Evolutionary conservation across 2,888 invertebrate genomes (phyloP).

Genomic region (Thymelicus lineola): DNA sequence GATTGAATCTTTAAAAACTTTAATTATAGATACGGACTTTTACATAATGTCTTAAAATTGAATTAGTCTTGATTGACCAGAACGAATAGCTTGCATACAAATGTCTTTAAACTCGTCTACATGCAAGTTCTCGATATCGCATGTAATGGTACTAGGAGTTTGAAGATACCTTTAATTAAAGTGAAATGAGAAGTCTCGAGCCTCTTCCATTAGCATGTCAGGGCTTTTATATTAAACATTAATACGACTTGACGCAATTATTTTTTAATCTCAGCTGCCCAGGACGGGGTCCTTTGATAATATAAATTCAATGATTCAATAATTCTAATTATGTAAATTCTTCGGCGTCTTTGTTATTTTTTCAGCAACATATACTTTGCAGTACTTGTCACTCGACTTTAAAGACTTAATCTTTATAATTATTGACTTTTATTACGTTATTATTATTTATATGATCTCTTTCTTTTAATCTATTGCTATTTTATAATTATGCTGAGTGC

Average conservation of each 20-base stretch:
- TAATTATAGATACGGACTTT: neutral
- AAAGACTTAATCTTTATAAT: neutral
- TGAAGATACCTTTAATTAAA: constrained; percentile 56
- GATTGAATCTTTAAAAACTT: neutral
- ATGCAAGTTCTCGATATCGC: constrained; percentile 9
- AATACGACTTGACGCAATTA: constrained; percentile 54
- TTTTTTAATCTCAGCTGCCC: constrained; percentile 52
- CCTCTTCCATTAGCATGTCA: constrained; percentile 52
- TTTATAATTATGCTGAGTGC: neutral
- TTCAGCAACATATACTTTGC: neutral
- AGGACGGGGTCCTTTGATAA: constrained; percentile 53
- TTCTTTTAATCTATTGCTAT: neutral
- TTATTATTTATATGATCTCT: neutral
- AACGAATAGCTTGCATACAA: constrained; percentile 30
- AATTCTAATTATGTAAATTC: constrained; percentile 26
- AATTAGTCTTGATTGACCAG: constrained; percentile 23
- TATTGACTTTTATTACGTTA: neutral
- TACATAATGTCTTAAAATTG: constrained; percentile 11
- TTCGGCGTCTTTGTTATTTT: constrained; percentile 14
- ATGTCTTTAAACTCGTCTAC: constrained; percentile 26
- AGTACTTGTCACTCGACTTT: too few species aligned
- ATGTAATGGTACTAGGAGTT: constrained; percentile 23
- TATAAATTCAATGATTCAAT: constrained; percentile 53
- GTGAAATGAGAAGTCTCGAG: constrained; percentile 47
- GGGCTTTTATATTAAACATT: constrained; percentile 53